A percentile compares a stretch with the other conserved stretches of the same genome.
phyloP scores from a whole-genome alignment of 2,888 invertebrate genomes.

The Leptopterna dolabrata region DNA sequence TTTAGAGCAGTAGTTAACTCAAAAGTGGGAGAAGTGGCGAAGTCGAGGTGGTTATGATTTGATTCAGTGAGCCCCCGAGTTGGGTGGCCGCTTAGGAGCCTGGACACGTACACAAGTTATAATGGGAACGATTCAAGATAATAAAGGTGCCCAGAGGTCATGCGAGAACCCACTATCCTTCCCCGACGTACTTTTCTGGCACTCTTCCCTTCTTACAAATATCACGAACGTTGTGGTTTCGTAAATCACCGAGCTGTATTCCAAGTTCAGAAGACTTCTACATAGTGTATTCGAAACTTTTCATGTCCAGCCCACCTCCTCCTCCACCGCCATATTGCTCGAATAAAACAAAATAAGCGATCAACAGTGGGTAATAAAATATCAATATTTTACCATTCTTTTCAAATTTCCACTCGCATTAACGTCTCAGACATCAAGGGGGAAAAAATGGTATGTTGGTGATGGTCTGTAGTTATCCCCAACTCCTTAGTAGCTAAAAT shows the following conservation, averaged over 20 bases:
- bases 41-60: conserved; percentile 1
- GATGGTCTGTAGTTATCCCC: no score
- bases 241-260: background rate
- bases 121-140: conserved; percentile 30
- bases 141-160: conserved; percentile 14
- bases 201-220: background rate
- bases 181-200: background rate
- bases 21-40: background rate
- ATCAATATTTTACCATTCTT: no score
- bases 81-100: background rate
- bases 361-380: no score
- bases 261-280: background rate
- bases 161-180: background rate
- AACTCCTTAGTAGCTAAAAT: no score
- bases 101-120: conserved; percentile 22
- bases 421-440: no score
- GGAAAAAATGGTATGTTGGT: no score
- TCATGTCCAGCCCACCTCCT: no score
- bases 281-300: no score
- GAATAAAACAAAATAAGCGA: no score
- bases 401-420: no score
- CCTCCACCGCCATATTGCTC: no score
- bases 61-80: background rate
- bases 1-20: background rate
- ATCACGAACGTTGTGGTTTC: background rate